Evolutionary conservation across 2,113 vertebrate genomes (phyloP).

Genomic region (Hippoglossus stenolepis): DNA sequence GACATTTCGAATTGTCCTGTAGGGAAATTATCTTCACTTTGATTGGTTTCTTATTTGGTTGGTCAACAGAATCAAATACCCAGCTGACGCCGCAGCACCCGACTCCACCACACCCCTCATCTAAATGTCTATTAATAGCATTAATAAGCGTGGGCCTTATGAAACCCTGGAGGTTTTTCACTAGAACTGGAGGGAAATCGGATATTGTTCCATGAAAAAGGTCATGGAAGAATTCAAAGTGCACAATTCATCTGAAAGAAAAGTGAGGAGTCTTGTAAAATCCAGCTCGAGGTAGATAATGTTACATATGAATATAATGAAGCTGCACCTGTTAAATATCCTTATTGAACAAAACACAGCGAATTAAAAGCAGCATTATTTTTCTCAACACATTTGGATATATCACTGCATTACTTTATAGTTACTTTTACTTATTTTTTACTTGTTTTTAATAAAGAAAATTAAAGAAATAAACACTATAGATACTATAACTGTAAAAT

Average conservation of each 20-base stretch:
- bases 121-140: conserved; percentile 55
- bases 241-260: background rate
- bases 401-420: background rate
- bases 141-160: conserved; percentile 54
- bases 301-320: background rate
- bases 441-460: too few species aligned
- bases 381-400: background rate
- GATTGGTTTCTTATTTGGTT: conserved; percentile 24
- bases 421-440: background rate
- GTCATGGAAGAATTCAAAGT: conserved; percentile 13
- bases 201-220: conserved; percentile 27
- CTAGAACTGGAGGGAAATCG: conserved; percentile 32
- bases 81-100: conserved; percentile 32
- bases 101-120: conserved; percentile 35
- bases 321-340: background rate
- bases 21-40: conserved; percentile 27
- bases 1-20: conserved; percentile 12
- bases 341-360: background rate
- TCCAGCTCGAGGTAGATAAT: background rate
- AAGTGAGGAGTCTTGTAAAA: conserved; percentile 7
- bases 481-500: background rate
- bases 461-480: too few species aligned
- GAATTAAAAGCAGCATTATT: background rate
- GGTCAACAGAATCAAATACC: conserved; percentile 52
- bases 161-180: conserved; percentile 36